A percentile compares a stretch with the other conserved stretches of the same genome.
Conservation (phyloP, 2,888 invertebrate species). For the Capitulum mitella region DNA sequence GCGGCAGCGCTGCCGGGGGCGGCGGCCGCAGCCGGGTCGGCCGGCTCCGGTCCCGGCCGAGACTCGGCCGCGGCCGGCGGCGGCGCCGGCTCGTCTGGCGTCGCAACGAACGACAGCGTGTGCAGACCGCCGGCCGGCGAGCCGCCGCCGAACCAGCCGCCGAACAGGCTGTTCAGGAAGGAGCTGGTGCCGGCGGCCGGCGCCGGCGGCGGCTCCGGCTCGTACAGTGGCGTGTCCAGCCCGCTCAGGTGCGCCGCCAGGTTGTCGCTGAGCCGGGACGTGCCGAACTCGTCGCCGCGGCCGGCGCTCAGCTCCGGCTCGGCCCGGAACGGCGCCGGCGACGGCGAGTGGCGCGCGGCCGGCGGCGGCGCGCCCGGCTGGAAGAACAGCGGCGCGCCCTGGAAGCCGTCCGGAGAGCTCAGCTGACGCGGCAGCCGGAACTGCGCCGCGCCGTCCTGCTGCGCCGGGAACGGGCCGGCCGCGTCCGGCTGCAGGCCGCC, state of each 20-base stretch:
- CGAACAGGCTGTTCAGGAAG: conserved; percentile 11
- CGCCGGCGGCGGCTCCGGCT: neutral
- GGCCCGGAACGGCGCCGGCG: neutral
- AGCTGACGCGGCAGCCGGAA: neutral
- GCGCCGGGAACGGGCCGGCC: too few relatives aligned
- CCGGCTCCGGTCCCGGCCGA: neutral
- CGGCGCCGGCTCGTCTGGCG: neutral
- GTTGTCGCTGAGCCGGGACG: conserved; percentile 10
- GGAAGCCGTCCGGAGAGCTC: neutral
- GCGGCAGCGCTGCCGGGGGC: neutral
- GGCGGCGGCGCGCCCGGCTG: neutral
- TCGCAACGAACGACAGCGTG: neutral
- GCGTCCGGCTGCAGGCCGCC: too few relatives aligned
- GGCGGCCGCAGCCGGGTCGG: neutral
- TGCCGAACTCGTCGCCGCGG: neutral
- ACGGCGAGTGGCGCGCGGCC: neutral
- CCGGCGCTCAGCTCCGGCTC: neutral
- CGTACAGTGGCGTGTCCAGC: neutral
- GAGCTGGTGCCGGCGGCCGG: neutral
- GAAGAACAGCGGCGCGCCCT: neutral
- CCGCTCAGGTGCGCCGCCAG: conserved; percentile 12
- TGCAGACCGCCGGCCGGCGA: neutral
- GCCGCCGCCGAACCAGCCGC: neutral
- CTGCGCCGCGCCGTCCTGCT: too few relatives aligned
- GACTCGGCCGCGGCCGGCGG: neutral